These are phyloP conservation scores for Teinopalpus imperialis DNA, from an alignment of 2,888 invertebrate genomes.

Conservation along the genomic window DNA sequence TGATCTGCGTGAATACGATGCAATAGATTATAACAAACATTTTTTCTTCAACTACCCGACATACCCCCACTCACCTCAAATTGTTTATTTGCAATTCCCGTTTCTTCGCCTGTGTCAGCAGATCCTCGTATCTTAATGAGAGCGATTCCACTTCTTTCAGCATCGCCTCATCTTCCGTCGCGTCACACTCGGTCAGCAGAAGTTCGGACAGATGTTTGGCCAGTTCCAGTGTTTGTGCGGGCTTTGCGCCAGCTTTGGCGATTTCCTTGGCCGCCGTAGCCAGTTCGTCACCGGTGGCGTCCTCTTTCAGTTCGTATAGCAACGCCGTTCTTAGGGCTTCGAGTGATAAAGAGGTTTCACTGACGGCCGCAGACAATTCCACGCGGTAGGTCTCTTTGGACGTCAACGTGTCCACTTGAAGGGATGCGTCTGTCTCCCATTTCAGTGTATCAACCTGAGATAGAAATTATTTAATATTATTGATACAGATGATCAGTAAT, in stretches of 20 bases:
- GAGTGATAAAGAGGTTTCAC: conserved; percentile 86
- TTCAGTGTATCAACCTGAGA: conserved; percentile 87
- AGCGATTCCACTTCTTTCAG: conserved; percentile 85
- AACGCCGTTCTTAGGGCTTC: conserved; percentile 84
- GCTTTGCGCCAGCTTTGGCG: conserved; percentile 88
- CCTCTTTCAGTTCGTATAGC: conserved; percentile 56
- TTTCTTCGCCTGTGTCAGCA: conserved; percentile 87
- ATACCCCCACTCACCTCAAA: conserved; percentile 85
- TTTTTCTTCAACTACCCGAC: no score
- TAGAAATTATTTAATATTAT: conserved; percentile 2
- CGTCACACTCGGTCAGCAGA: conserved; percentile 87
- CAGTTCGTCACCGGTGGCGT: conserved; percentile 82
- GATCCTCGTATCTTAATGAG: conserved; percentile 84
- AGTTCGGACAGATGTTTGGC: conserved; percentile 90
- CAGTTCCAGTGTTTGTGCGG: conserved; percentile 90
- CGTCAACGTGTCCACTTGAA: conserved; percentile 92
- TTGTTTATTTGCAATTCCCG: conserved; percentile 89
- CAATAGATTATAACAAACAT: conserved; percentile 6
- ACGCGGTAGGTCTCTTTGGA: conserved; percentile 91
- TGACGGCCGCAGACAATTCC: conserved; percentile 87
- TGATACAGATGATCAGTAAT: no score
- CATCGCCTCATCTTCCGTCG: conserved; percentile 85
- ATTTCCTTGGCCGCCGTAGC: conserved; percentile 86
- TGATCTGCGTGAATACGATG: conserved; percentile 19
- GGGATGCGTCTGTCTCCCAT: conserved; percentile 88